Percentiles rank a stretch among this genome's conserved stretches.
phyloP scores from a whole-genome alignment of 2,888 invertebrate genomes.

The Nomada ferruginata region DNA sequence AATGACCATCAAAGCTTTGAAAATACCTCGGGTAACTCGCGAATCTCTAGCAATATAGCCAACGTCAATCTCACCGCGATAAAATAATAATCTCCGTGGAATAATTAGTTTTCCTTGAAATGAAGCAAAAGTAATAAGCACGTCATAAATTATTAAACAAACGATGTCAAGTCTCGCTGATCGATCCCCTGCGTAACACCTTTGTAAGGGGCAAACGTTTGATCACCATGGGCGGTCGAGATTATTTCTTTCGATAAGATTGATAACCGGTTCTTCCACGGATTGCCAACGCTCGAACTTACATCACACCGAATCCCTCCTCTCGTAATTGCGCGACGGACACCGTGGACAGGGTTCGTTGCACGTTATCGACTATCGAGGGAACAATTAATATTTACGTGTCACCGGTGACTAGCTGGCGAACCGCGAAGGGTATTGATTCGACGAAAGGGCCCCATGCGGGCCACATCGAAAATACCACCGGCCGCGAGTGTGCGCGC shows the following conservation, averaged over 20 bases:
- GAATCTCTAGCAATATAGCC: too few species aligned
- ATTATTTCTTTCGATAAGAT: conserved; percentile 20
- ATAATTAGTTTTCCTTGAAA: background rate
- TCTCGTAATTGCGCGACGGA: background rate
- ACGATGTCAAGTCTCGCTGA: background rate
- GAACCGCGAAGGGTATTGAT: conserved; percentile 68
- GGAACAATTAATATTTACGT: conserved; percentile 55
- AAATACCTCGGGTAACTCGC: background rate
- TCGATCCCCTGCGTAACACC: conserved; percentile 20
- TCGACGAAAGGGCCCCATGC: conserved; percentile 62
- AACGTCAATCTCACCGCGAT: background rate
- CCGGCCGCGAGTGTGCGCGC: conserved; percentile 65
- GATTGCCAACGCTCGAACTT: conserved; percentile 15
- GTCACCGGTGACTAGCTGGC: conserved; percentile 48
- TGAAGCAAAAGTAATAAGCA: background rate
- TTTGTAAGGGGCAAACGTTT: conserved; percentile 12
- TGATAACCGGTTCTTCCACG: background rate
- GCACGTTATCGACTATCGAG: conserved; percentile 40
- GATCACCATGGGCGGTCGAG: conserved; percentile 6
- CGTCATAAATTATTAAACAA: background rate
- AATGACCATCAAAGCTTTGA: background rate
- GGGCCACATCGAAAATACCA: conserved; percentile 63
- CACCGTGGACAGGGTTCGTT: conserved; percentile 21
- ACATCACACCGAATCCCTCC: background rate
- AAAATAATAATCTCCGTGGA: background rate